Base-by-base conservation (phyloP, 1,140 invertebrate species). In the Physella acuta region DNA sequence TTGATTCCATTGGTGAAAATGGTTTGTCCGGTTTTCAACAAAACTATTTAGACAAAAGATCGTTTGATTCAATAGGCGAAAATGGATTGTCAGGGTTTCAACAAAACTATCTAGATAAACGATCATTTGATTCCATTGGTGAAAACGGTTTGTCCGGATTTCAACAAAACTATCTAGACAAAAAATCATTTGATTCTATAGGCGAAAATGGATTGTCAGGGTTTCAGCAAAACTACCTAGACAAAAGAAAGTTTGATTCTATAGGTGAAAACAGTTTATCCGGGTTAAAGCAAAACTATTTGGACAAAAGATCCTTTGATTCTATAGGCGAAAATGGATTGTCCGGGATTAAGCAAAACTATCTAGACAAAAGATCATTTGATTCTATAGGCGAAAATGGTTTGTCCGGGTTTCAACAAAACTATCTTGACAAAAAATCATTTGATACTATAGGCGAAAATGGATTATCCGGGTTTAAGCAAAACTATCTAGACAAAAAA, bases 41-140 rank as follows among this genome's bases (percentile, higher is more conserved):
- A 36, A 60, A 60, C 26, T 36, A 30, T 26, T 14, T 60, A 8
- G 33, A 31, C 33, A 55, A 60, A 36, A 8, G 58, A 16, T 11
- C 11, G 24, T 60, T 60, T 33, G 58, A 60, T 26, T 60, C 58
- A 8, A 60, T 60, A 14, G 28, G 30, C 14, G 31, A 26, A 8
- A 60, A 31, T 36, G 31, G 58, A 33, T 36, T 60, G 17, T 31
- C 30, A 11, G 58, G 58, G 26, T 30, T 60, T 8, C 16, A 60
- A 3, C 58, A 60, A 24, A 60, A 60, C 31, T 60, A 33, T 33
- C 31, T 60, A 33, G 58, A 24, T 31, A 60, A 60, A 60, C 4
- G 58, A 31, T 30, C 11, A 11, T 60, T 33, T 36, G 58, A 60
- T 26, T 33, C 28, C 8, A 60, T 60, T 17, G 58, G 28, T 14